A percentile compares a stretch with the other conserved stretches of the same genome.
These are phyloP conservation scores for Pogoniulus pusillus DNA, from an alignment of 2,797 vertebrate species.

Conservation along the genomic window DNA sequence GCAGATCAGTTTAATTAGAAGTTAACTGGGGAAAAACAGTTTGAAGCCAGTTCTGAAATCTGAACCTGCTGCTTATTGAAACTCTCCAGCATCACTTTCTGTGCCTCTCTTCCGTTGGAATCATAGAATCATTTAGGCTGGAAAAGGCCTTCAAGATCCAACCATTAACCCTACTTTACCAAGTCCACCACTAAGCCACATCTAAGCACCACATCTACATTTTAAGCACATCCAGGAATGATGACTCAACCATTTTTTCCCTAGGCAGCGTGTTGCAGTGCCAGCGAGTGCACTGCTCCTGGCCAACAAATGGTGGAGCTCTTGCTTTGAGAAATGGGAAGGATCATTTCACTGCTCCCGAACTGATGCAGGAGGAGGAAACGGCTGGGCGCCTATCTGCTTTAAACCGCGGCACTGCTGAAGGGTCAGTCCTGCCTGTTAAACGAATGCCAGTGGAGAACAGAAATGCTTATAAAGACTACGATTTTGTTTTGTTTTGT, in stretches of 20 bases:
- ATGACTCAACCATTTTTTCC: too few relatives aligned
- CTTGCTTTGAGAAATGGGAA: conserved; percentile 66
- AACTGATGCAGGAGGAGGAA: neutral
- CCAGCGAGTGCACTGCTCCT: conserved; percentile 16
- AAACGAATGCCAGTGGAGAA: neutral
- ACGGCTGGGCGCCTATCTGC: neutral
- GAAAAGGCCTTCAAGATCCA: too few relatives aligned
- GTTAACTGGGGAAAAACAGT: fast-evolving
- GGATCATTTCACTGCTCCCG: fast-evolving
- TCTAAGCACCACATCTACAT: too few relatives aligned
- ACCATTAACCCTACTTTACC: too few relatives aligned
- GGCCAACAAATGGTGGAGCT: conserved; percentile 69
- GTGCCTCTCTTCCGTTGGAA: neutral
- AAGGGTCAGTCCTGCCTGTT: neutral
- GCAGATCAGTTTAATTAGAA: neutral
- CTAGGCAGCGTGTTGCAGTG: too few relatives aligned
- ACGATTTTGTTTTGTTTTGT: too few relatives aligned
- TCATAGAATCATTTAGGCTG: too few relatives aligned
- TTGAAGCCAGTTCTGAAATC: fast-evolving
- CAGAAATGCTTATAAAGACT: neutral
- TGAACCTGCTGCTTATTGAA: fast-evolving
- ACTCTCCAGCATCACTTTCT: fast-evolving
- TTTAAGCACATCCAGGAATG: too few relatives aligned
- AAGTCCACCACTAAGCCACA: too few relatives aligned
- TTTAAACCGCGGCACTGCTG: neutral